phyloP scores from a whole-genome alignment of 1,140 invertebrate genomes.

The Heterodera schachtii region DNA sequence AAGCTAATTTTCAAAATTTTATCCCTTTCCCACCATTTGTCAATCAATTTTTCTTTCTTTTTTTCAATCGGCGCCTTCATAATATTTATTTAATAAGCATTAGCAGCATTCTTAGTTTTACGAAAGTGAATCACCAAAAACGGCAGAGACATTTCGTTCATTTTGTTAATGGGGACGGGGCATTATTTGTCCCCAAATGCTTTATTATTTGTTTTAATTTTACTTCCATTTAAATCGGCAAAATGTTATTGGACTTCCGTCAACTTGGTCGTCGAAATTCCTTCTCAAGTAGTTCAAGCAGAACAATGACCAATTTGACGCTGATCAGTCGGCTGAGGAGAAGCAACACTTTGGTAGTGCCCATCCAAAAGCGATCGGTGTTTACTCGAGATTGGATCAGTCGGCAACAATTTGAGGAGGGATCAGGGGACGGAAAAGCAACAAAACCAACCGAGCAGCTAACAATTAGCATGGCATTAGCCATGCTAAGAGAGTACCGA shows the following conservation, averaged over 20 bases:
- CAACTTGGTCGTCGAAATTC: background rate
- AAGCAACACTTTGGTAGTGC: background rate
- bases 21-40: background rate
- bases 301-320: background rate
- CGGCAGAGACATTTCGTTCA: background rate
- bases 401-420: background rate
- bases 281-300: background rate
- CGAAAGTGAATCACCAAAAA: background rate
- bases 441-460: too few relatives aligned
- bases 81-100: background rate
- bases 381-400: background rate
- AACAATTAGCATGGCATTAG: background rate
- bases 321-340: background rate
- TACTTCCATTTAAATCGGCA: background rate
- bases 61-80: background rate
- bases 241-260: background rate
- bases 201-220: background rate
- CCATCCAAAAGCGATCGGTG: background rate
- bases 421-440: background rate
- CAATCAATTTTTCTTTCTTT: background rate
- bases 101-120: background rate
- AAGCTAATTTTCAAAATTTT: background rate
- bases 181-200: too few relatives aligned
- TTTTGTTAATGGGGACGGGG: background rate
- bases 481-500: background rate